phyloP scores from a whole-genome alignment of 2,797 vertebrate genomes.

The Gobio occitaniae region DNA sequence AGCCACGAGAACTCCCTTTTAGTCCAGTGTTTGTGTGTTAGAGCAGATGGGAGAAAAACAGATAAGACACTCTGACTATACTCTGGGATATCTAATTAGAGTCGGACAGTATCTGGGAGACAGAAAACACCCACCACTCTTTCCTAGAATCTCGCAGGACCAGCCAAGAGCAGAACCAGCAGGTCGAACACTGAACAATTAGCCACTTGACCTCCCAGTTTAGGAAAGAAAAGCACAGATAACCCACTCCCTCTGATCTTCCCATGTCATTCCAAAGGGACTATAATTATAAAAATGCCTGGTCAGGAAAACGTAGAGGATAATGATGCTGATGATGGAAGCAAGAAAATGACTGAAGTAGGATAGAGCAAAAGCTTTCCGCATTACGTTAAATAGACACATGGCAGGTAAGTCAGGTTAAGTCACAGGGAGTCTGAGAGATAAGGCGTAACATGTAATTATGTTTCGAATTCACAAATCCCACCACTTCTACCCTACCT shows the following conservation, averaged over 20 bases:
- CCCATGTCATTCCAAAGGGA: background rate
- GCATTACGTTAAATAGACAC: background rate
- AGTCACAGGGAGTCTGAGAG: background rate
- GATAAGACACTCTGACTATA: slow-evolving; percentile 45
- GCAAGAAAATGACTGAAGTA: background rate
- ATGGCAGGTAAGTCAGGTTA: background rate
- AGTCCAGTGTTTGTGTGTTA: slow-evolving; percentile 17
- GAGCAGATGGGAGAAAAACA: slow-evolving; percentile 45
- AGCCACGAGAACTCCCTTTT: background rate
- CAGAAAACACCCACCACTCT: slow-evolving; percentile 42
- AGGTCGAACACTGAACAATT: slow-evolving; percentile 20
- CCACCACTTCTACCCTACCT: slow-evolving; percentile 9
- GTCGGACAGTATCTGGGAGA: slow-evolving; percentile 52
- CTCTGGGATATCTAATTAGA: slow-evolving; percentile 53
- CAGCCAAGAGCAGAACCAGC: slow-evolving; percentile 26
- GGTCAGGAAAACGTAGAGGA: slow-evolving; percentile 6
- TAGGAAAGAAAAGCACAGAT: slow-evolving; percentile 24
- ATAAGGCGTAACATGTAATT: slow-evolving; percentile 49
- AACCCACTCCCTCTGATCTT: slow-evolving; percentile 20
- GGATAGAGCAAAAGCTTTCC: background rate
- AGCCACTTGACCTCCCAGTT: slow-evolving; percentile 19
- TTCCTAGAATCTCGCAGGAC: slow-evolving; percentile 40
- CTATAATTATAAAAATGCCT: slow-evolving; percentile 14
- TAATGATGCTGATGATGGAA: background rate
- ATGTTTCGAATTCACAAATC: slow-evolving; percentile 59